A percentile compares a stretch with the other conserved stretches of the same genome.
phyloP scores from a whole-genome alignment of 1,140 invertebrate species.

The Drosophila paulistorum region DNA sequence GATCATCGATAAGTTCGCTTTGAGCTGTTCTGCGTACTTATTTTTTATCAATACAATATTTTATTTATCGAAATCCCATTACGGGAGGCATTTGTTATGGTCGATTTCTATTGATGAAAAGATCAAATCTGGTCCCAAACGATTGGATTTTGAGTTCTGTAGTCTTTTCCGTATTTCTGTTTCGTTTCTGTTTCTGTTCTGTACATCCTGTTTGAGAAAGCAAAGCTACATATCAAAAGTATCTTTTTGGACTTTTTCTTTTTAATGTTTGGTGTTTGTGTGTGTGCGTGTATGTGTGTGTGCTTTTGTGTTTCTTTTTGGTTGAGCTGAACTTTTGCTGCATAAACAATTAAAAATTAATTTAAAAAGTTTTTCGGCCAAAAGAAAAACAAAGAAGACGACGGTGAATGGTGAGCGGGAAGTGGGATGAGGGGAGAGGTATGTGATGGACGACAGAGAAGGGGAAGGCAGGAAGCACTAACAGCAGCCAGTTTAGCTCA shows the following conservation, averaged over 20 bases:
- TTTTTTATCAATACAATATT: no score
- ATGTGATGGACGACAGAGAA: no score
- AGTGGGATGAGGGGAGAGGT: no score
- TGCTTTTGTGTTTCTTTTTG: conserved; percentile 32
- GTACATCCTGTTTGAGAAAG: background rate
- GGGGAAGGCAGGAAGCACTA: background rate
- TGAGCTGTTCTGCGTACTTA: background rate
- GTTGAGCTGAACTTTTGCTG: conserved; percentile 44
- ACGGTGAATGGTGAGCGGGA: conserved; percentile 27
- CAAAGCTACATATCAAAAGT: background rate
- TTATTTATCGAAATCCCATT: no score
- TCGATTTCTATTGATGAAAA: no score
- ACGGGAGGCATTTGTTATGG: no score
- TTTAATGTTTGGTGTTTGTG: conserved; percentile 1
- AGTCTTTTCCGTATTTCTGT: no score
- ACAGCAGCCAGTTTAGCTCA: conserved; percentile 52
- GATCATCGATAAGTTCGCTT: conserved; percentile 14
- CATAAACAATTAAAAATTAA: conserved; percentile 73
- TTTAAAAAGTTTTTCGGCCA: conserved; percentile 65
- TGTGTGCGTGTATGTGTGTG: conserved; percentile 7
- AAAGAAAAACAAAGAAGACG: conserved; percentile 43
- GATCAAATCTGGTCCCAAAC: no score
- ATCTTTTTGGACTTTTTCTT: background rate
- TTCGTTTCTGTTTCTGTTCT: no score
- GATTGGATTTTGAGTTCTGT: no score